Conservation (phyloP, 1,140 invertebrate species). For the Nasonia vitripennis region DNA sequence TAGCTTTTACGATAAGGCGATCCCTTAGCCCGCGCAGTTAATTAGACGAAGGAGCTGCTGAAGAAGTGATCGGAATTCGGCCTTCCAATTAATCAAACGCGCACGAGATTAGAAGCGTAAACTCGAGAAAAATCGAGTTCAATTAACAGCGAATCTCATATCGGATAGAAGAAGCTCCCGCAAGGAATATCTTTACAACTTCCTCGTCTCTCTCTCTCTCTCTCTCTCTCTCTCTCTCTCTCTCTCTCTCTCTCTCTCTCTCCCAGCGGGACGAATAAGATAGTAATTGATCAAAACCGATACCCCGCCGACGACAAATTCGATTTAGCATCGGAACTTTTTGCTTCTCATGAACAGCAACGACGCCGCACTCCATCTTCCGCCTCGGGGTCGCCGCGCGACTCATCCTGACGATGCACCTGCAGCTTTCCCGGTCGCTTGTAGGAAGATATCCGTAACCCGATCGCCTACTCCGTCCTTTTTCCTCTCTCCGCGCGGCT, state of each 20-base stretch:
- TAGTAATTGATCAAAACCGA: conserved; percentile 12
- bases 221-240: fast-evolving
- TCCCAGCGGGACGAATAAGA: no score
- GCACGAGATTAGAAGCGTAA: background rate
- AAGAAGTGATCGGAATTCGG: no score
- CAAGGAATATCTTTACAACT: background rate
- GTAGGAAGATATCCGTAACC: conserved; percentile 1
- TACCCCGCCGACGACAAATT: conserved; percentile 14
- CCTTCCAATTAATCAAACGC: no score
- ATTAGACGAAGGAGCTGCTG: background rate
- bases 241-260: background rate
- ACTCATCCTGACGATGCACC: background rate
- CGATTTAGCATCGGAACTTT: conserved; percentile 1
- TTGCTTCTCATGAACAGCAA: background rate
- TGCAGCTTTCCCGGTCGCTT: background rate
- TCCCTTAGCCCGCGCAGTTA: background rate
- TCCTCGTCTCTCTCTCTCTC: background rate
- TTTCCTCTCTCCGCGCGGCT: background rate
- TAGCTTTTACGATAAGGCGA: background rate
- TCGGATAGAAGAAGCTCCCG: background rate
- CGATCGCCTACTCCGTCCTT: background rate
- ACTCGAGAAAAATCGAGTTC: background rate
- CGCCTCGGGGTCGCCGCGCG: background rate
- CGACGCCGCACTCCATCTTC: background rate
- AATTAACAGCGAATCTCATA: background rate